Base-by-base conservation (phyloP, 2,888 invertebrate genomes). In the Diaprepes abbreviatus region DNA sequence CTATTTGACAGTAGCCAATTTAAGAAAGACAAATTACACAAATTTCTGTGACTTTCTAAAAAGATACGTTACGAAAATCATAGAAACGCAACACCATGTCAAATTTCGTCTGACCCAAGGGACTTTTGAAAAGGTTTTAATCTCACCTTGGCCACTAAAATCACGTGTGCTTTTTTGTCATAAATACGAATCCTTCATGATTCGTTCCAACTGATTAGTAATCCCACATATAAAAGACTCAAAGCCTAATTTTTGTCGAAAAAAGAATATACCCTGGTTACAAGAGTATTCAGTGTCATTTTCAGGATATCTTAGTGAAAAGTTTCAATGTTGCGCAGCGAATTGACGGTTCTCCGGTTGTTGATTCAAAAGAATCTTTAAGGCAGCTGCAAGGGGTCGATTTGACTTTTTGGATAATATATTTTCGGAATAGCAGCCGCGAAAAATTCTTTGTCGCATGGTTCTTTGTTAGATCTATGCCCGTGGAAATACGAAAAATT, bases 191-290 rank as follows among this genome's bases (percentile, higher is more conserved):
- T 70, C 70, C 45, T 68, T 58, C 69, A 38, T 38, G 69, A 76
- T 76, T 76, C 74, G 75, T 72, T 66, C 74, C 71, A 70, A 68
- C 70, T 65, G 73, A 74, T 72, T 69, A 59, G 65, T 73, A 74
- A 74, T 74, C 74, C 73, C 65, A 54, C 48, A 67, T 67, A 64
- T 52, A 69, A 73, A 73, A 63, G 55, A 64, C 57, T 66, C 71
- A 48, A 70, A 66, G 50, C 57, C 35, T 48, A 38, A 57, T 58
- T 55, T 48, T 65, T 57, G 38, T 63, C 16, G 16, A 48, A 48
- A 57, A 65, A 43, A 58, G 38, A 38, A 36, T 35, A n/a, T 24
- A 55, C 55, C 65, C 57, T 28, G 14, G 35, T 54, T 63, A 36
- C 24, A 31, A 50, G 21, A 31, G 58, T 31, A 66, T 66, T 65